A percentile compares a stretch with the other conserved stretches of the same genome.
These are phyloP conservation scores for Berghia stephanieae DNA, from an alignment of 1,140 invertebrate species.

Conservation along the genomic window DNA sequence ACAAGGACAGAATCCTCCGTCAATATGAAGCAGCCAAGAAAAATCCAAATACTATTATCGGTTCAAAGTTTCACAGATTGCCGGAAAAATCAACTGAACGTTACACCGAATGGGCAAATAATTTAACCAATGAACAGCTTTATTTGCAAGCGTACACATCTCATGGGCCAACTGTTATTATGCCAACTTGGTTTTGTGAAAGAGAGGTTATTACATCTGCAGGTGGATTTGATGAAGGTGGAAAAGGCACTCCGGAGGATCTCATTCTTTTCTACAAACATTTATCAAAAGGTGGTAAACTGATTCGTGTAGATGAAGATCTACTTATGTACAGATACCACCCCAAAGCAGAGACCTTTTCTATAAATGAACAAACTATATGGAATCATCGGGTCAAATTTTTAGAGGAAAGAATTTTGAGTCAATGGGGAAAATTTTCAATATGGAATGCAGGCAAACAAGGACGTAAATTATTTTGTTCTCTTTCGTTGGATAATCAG, in stretches of 20 bases:
- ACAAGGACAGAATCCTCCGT: constrained; percentile 71
- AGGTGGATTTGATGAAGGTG: constrained; percentile 63
- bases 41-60: constrained; percentile 67
- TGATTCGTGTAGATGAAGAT: constrained; percentile 72
- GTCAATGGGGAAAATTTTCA: constrained; percentile 73
- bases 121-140: constrained; percentile 71
- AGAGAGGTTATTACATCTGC: constrained; percentile 73
- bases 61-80: constrained; percentile 59
- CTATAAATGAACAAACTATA: constrained; percentile 75
- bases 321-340: constrained; percentile 80
- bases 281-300: constrained; percentile 68
- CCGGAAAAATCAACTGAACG: constrained; percentile 72
- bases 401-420: constrained; percentile 71
- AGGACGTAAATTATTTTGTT: constrained; percentile 76
- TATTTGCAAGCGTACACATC: constrained; percentile 76
- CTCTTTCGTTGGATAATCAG: constrained; percentile 69
- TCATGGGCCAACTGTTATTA: constrained; percentile 81
- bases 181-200: constrained; percentile 85
- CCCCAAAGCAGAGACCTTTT: constrained; percentile 74
- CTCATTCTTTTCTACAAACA: constrained; percentile 82
- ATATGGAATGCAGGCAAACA: constrained; percentile 87
- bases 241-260: constrained; percentile 79
- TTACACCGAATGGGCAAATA: constrained; percentile 79
- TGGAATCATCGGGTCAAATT: constrained; percentile 75
- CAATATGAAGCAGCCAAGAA: constrained; percentile 71